Evolutionary conservation across 1,140 invertebrate genomes (phyloP).

Genomic region (Goniozus legneri): DNA sequence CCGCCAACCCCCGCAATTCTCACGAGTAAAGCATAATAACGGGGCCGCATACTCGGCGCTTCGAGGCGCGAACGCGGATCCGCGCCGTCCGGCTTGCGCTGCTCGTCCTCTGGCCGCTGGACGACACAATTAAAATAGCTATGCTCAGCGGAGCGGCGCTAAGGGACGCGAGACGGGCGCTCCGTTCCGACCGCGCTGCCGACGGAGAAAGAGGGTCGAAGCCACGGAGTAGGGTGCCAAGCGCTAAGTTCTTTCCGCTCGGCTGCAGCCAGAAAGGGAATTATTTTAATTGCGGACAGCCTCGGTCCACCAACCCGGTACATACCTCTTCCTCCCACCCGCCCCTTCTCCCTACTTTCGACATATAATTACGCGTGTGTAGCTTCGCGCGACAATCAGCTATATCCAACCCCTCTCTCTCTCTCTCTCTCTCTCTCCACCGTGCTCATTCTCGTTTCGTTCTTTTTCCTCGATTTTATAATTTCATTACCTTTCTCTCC

Average conservation of each 20-base stretch:
- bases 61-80: slow-evolving; percentile 7
- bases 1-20: slow-evolving; percentile 24
- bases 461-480: slow-evolving; percentile 18
- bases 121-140: slow-evolving; percentile 51
- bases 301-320: slow-evolving; percentile 50
- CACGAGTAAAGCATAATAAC: slow-evolving; percentile 35
- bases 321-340: slow-evolving; percentile 25
- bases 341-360: slow-evolving; percentile 29
- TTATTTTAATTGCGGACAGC: slow-evolving; percentile 58
- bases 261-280: slow-evolving; percentile 54
- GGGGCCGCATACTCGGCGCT: slow-evolving; percentile 30
- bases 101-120: slow-evolving; percentile 26
- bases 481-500: too few relatives aligned
- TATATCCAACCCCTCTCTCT: slow-evolving; percentile 6
- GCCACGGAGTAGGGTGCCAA: slow-evolving; percentile 34
- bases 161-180: not conserved
- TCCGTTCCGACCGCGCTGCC: slow-evolving; percentile 2
- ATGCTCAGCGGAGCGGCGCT: slow-evolving; percentile 33
- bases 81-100: slow-evolving; percentile 12
- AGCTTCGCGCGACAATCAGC: not conserved
- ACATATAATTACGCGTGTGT: not conserved
- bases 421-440: slow-evolving; percentile 14
- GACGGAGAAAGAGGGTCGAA: slow-evolving; percentile 21
- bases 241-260: slow-evolving; percentile 50
- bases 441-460: slow-evolving; percentile 10